These are phyloP conservation scores for Hofmannophila pseudospretella DNA, from an alignment of 2,888 invertebrate genomes.

Conservation along the genomic window DNA sequence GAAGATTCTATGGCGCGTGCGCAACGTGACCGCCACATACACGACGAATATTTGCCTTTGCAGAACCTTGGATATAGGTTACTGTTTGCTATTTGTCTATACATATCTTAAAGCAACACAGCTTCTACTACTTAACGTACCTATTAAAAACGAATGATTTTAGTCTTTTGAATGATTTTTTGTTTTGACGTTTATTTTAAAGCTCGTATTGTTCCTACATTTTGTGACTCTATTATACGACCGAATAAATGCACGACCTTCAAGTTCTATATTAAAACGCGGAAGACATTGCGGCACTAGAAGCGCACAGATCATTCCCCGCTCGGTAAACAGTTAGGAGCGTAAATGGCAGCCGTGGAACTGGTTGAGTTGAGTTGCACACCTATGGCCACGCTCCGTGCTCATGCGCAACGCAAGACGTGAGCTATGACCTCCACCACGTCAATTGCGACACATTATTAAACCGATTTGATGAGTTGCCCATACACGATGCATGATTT, in stretches of 20 bases:
- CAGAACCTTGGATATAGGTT: conserved; percentile 33
- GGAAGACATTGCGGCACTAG: conserved; percentile 65
- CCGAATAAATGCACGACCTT: conserved; percentile 65
- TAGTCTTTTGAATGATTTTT: too few relatives aligned
- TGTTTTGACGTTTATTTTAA: conserved; percentile 29
- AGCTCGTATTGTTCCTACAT: conserved; percentile 42
- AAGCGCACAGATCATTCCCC: conserved; percentile 51
- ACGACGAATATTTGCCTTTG: conserved; percentile 33
- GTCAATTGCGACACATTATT: neutral
- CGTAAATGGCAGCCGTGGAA: conserved; percentile 42
- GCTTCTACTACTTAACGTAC: too few relatives aligned
- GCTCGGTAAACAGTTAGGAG: conserved; percentile 59
- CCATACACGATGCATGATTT: too few relatives aligned
- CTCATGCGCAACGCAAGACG: conserved; percentile 18
- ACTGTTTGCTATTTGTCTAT: conserved; percentile 20
- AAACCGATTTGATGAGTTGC: too few relatives aligned
- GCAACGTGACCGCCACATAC: conserved; percentile 38
- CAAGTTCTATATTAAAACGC: conserved; percentile 71
- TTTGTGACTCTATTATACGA: conserved; percentile 29
- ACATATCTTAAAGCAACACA: conserved; percentile 3
- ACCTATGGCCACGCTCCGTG: conserved; percentile 19
- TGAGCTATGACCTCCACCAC: conserved; percentile 4
- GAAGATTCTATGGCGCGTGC: conserved; percentile 35
- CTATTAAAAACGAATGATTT: too few relatives aligned
- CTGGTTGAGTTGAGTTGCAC: conserved; percentile 21